Evolutionary conservation across 2,113 vertebrate genomes (phyloP), one percentile per base, ranked within the genome.

Genomic region (Salminus brasiliensis): DNA sequence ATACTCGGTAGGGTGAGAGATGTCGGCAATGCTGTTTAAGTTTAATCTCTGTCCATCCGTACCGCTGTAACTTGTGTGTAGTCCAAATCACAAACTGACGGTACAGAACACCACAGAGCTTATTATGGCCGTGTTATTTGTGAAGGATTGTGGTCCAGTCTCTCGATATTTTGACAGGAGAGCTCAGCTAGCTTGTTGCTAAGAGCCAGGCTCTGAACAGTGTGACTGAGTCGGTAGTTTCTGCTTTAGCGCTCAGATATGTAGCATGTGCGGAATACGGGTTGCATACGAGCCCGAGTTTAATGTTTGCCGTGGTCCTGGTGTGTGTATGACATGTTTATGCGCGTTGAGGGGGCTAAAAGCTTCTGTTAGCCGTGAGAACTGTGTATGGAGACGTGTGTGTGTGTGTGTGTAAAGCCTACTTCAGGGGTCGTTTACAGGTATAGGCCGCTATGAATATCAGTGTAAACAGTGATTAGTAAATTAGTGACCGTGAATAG

Each of bases 41-140:
- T 74, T 81, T 80, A 80, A 96, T 96, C 95, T 25, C 13, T 9
- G 70, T 81, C 81, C 93, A 96, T 96, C 95, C 86, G 45, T 4
- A 0, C 12, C 10, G 1, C 18, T 21, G 21, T 32, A 0, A 5
- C 4, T 21, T 10, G 5, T 10, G 18, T 18, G 41, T 57, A 18
- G 10, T 74, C n/a, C 36, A 71, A 1, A 10, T 6, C 6, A 3
- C 13, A 9, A 1, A 43, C 0, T 16, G 0, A 47, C 1, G 0
- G 0, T 4, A 0, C 0, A 23, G 1, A 29, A 23, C 1, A 15
- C 6, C 21, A 2, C 0, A 32, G 0, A 27, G 1, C 0, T 21
- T 16, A 0, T 21, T 3, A 8, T 9, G 29, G 1, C 1, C 0
- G 5, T 29, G 47, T 27, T 72, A 84, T 78, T 84, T 84, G 7